These are phyloP conservation scores for Magallana nippona DNA, from an alignment of 2,888 invertebrate species.

Conservation along the genomic window DNA sequence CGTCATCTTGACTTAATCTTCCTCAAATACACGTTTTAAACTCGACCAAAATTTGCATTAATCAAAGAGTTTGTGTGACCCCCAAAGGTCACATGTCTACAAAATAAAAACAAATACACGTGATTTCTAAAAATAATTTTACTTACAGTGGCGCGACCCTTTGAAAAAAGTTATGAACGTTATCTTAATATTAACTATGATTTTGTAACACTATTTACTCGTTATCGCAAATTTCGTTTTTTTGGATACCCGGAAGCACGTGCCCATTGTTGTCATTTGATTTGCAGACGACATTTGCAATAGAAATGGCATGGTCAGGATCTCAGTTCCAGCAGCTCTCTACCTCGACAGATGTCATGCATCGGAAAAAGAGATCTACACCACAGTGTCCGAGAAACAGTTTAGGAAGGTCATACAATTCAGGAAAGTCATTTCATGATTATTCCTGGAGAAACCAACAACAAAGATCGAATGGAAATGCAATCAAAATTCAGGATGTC, in stretches of 20 bases:
- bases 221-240: too few species aligned
- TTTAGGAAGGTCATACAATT: background rate
- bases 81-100: constrained; percentile 3
- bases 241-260: background rate
- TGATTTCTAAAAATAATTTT: constrained; percentile 16
- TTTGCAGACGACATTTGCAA: constrained; percentile 39
- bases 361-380: background rate
- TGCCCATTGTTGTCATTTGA: background rate
- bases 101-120: constrained; percentile 1
- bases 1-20: background rate
- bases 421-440: background rate
- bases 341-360: background rate
- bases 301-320: constrained; percentile 42
- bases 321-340: background rate
- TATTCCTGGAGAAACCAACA: background rate
- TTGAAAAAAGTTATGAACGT: background rate
- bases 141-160: background rate
- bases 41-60: background rate
- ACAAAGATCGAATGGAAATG: background rate
- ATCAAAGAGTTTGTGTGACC: background rate
- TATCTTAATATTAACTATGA: too few species aligned
- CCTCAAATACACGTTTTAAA: background rate
- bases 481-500: constrained; percentile 27
- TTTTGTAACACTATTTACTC: too few species aligned
- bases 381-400: too few species aligned